Base-by-base conservation (phyloP, 2,888 invertebrate species). In the Cybosia mesomella region DNA sequence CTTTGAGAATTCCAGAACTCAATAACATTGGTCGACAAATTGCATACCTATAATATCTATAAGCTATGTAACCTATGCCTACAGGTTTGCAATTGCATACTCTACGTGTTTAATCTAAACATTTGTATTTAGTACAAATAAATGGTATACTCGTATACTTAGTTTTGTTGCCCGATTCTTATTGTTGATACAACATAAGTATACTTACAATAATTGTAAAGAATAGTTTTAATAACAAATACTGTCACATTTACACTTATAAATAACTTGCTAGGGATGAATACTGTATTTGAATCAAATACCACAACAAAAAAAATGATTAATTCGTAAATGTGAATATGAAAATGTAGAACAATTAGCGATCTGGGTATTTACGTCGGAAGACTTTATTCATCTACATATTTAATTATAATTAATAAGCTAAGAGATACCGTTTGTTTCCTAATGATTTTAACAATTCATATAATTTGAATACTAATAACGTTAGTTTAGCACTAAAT, bases 391-490 rank as follows among this genome's bases (percentile, higher is more conserved):
- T 53, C 53, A 34, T 57, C 55, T 57, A 61, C 49, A 62, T 54
- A 34, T 54, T 62, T 72, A 72, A 32, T 59, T 43, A 32, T 21
- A 66, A 59, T 58, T 59, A 64, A 64, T 60, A 58, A 39, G 68
- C 21, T 22, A 36, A 28, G 34, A 54, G 34, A 54, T 54, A 53
- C 62, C 10, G 22, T 18, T 63, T 9, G 49, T 10, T 53, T 22
- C 58, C 13, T 8, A 10, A 21, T n/a, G 10, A 49, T 43, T 62
- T 62, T 10, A 21, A 60, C 43, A 53, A 34, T 21, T 54, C 54
- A 15, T 63, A 9, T 15, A 54, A 22, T 62, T 62, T 62, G 53
- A 62, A 62, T 21, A 34, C 13, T 54, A 22, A 32, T 36, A 24
- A 21, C 28, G 2, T 34, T 32, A 7, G 8, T 54, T 34, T 10